Percentiles rank a stretch among this genome's conserved stretches.
Evolutionary conservation across 1,140 invertebrate genomes (phyloP).

Genomic region (Zaprionus africanus): DNA sequence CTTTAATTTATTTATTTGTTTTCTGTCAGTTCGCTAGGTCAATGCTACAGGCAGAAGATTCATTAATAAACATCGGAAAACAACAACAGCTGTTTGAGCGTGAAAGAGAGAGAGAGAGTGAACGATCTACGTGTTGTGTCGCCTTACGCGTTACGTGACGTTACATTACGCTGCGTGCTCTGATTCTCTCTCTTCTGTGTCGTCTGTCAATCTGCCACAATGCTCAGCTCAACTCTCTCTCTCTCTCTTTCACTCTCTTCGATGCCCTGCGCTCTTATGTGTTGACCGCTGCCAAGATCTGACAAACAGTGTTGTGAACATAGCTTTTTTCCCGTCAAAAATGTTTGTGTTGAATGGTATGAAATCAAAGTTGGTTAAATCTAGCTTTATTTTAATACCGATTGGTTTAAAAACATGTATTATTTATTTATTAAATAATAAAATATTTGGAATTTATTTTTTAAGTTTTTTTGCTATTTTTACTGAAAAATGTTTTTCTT

Average conservation of each 20-base stretch:
- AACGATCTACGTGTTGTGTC: background rate
- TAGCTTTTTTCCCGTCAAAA: no score
- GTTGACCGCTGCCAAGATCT: constrained; percentile 11
- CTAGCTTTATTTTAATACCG: no score
- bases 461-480: no score
- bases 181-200: background rate
- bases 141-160: background rate
- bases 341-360: no score
- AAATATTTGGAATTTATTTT: no score
- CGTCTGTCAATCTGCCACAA: background rate
- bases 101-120: background rate
- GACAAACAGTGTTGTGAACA: no score
- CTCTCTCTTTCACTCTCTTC: constrained; percentile 20
- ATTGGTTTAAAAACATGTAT: no score
- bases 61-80: constrained; percentile 8
- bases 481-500: no score
- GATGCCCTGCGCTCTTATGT: background rate
- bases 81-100: constrained; percentile 45
- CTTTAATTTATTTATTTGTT: constrained; percentile 3
- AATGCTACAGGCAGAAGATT: background rate
- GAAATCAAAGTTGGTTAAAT: no score
- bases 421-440: no score
- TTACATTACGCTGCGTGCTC: background rate
- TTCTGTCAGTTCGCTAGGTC: background rate
- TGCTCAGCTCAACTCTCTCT: background rate